Evolutionary conservation across 2,888 invertebrate species (phyloP), one percentile per base, ranked within the genome.

Genomic region (Drosophila mimica): DNA sequence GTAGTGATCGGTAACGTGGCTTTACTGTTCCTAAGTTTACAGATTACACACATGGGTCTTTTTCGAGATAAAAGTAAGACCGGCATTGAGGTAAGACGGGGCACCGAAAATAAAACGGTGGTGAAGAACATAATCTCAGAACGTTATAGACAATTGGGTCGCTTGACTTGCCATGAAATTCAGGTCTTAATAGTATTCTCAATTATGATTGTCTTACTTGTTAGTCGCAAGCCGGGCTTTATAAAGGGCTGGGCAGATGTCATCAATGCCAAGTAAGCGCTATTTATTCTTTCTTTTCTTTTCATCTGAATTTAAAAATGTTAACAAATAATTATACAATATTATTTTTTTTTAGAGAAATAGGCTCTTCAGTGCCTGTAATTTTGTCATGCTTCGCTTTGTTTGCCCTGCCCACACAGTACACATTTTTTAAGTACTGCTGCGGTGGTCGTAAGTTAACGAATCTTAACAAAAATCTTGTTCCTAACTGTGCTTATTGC

Each of bases 221-320:
- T 98, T 92, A 96, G 97, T 92, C 94, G 98, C 30, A 95, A 95
- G 71, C 98, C 98, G 0, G 97, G 97, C 64, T 96, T 98, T 91
- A 95, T 97, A 75, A 93, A 94, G 0, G 98, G 98, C 0, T 98
- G 98, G 97, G 96, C 96, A 0, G 94, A 95, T 62, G 92, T 88
- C 0, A 69, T 92, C 1, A 79, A 79, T 30, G 64, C 70, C 3
- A 70, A 76, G 90, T 89, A 63, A 79, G 79, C 7, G 11, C 13
- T 4, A 13, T 36, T 20, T 54, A 0, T 5, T 20, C 31, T 6
- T 20, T 8, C 4, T 17, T 36, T 30, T 6, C 2, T 31, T 1
- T 57, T 9, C 30, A 20, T 25, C 20, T 2, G 4, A 33, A 4
- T 33, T 52, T 17, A 38, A 11, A 6, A 25, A 9, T 46, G 11